Base-by-base conservation (phyloP, 2,888 invertebrate genomes). In the Hydropsyche betteni region DNA sequence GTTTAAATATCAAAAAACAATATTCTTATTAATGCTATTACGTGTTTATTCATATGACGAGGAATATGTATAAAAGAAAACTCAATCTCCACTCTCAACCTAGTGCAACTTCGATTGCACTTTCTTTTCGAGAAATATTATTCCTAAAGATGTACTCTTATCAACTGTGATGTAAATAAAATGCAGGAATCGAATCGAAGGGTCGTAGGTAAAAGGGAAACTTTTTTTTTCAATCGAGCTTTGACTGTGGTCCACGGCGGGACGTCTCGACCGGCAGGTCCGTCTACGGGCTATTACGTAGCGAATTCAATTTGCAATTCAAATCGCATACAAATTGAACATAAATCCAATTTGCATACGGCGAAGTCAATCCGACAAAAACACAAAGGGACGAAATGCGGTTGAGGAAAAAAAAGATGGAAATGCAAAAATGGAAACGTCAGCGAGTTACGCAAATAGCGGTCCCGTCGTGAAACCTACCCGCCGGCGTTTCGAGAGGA, bases 331-430 rank as follows among this genome's bases (percentile, higher is more conserved):
- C 78, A 78, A 78, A 78, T 78, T 78, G 78, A 76, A 78, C 78
- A 78, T 78, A 78, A 78, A 78, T 78, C 76, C 76, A 78, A 78
- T 78, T 78, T 78, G 76, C 78, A 76, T 77, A 78, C 74, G 76
- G 76, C 76, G 72, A 73, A 78, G 77, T 76, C 78, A 78, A 75
- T 78, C 70, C 78, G 38, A 74, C 72, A 78, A 78, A 75, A 77
- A 64, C 75, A 77, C 74, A 77, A 77, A 77, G 77, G 77, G 70
- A 77, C 75, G 75, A 75, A 77, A 75, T 69, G 77, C 69, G 71
- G 53, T 2, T 24, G 24, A 24, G 75, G 75, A 76, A 76, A 55
- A 69, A n/a, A 58, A 51, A 55, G 34, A 68, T 73, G 71, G 69
- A 72, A 75, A 75, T 53, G 53, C 61, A 61, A 55, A 75, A 75